Base-by-base conservation (phyloP, 2,797 vertebrate species). In the Austrolebias charrua region DNA sequence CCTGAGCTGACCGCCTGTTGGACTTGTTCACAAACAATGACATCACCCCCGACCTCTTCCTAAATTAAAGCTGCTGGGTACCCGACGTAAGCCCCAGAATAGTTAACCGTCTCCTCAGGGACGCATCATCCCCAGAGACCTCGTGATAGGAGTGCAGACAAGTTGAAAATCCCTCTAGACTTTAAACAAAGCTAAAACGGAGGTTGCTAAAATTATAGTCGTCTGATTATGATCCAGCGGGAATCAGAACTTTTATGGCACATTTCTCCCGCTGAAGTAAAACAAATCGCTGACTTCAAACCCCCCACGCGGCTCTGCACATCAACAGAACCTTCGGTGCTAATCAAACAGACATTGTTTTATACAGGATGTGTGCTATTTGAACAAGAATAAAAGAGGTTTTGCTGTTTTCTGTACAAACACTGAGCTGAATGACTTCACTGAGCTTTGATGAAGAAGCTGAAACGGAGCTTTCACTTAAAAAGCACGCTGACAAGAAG, bases 161-260 rank as follows among this genome's bases (percentile, higher is more conserved):
- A 69, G 49, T 68, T 58, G 45, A 49, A 24, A 66, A 63, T 18
- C 55, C 16, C 42, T 60, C 8, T 42, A 60, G 38, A 53, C 47
- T 10, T 18, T 35, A 42, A 59, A 43, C 18, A 20, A 24, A 44
- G 64, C 48, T 56, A 20, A 11, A 70, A 63, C 31, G 66, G 57
- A 75, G 29, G 49, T 38, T 45, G 29, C 28, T 73, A 31, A 73
- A 69, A 67, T 57, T 65, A 65, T 60, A 19, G 59, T 60, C 29
- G 19, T 68, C 10, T 46, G 29, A 73, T 55, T 45, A 40, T 58
- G 38, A 63, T 55, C 69, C 57, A 16, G 12, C n/a, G 61, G 33
- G 46, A 38, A 54, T 73, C 16, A 16, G 45, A 56, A 66, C 67
- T 43, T 10, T 69, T 49, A 60, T 20, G 10, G 43, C 28, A 6